phyloP scores from a whole-genome alignment of 2,113 vertebrate species.

The Isurus oxyrinchus region DNA sequence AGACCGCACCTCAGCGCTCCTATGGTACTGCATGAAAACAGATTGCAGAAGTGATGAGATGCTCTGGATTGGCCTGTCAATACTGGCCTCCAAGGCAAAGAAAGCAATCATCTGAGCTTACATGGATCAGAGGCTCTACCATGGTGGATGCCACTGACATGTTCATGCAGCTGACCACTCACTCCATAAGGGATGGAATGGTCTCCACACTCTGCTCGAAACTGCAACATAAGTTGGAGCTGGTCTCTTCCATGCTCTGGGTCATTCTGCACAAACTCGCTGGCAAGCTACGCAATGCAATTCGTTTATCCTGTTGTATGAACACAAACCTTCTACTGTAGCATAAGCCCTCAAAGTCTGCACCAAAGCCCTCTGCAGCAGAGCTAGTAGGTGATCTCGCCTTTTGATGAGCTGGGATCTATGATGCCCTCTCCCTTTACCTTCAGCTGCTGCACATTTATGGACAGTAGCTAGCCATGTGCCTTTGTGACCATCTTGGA shows the following conservation, averaged over 20 bases:
- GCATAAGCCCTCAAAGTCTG: neutral
- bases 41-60: neutral
- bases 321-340: neutral
- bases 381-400: neutral
- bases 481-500: no score
- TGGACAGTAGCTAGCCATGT: neutral
- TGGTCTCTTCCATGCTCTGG: no score
- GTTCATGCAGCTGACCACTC: neutral
- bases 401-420: neutral
- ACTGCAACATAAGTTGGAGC: no score
- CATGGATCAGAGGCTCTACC: neutral
- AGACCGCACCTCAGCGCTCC: neutral
- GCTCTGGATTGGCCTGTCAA: neutral
- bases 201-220: no score
- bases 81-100: neutral
- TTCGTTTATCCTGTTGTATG: neutral
- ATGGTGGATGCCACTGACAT: neutral
- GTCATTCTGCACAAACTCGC: no score
- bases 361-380: neutral
- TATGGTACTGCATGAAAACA: neutral
- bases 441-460: no score
- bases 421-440: neutral
- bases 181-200: neutral
- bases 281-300: neutral
- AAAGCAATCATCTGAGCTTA: neutral